Evolutionary conservation across 2,888 invertebrate species (phyloP).

Genomic region (Peribatodes rhomboidaria): DNA sequence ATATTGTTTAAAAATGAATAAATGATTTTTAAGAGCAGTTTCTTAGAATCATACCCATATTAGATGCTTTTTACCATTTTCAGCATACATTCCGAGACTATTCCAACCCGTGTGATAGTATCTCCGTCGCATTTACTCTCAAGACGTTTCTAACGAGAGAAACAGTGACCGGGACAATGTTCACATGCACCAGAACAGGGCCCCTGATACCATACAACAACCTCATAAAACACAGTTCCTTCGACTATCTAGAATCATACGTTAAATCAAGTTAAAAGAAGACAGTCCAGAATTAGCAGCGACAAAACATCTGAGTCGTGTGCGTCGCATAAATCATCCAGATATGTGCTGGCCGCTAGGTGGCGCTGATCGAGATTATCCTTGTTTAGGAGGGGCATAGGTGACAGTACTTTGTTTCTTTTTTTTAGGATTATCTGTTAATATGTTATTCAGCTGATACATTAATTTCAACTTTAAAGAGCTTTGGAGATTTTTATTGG

Average conservation of each 20-base stretch:
- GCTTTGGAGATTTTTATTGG: too few species aligned
- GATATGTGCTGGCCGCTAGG: slow-evolving; percentile 67
- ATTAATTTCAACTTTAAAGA: too few species aligned
- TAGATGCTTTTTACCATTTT: neutral
- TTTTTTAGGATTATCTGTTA: neutral
- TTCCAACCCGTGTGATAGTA: too few species aligned
- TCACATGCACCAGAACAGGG: too few species aligned
- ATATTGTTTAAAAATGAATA: neutral
- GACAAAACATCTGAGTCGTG: slow-evolving; percentile 52
- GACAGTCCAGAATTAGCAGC: slow-evolving; percentile 55
- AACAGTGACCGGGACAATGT: too few species aligned
- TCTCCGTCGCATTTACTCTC: too few species aligned
- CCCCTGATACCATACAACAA: neutral
- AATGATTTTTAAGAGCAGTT: neutral
- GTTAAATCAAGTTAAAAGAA: slow-evolving; percentile 22
- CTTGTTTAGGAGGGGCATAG: slow-evolving; percentile 51
- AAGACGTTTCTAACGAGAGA: too few species aligned
- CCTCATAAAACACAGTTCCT: slow-evolving; percentile 3
- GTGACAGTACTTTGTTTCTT: slow-evolving; percentile 43
- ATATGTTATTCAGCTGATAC: neutral
- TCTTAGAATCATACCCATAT: neutral
- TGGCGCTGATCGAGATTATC: slow-evolving; percentile 68
- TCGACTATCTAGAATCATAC: slow-evolving; percentile 19
- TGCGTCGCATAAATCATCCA: slow-evolving; percentile 67
- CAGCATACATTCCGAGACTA: neutral